Base-by-base conservation (phyloP, 1,140 invertebrate genomes). In the Lordiphosa mommai region DNA sequence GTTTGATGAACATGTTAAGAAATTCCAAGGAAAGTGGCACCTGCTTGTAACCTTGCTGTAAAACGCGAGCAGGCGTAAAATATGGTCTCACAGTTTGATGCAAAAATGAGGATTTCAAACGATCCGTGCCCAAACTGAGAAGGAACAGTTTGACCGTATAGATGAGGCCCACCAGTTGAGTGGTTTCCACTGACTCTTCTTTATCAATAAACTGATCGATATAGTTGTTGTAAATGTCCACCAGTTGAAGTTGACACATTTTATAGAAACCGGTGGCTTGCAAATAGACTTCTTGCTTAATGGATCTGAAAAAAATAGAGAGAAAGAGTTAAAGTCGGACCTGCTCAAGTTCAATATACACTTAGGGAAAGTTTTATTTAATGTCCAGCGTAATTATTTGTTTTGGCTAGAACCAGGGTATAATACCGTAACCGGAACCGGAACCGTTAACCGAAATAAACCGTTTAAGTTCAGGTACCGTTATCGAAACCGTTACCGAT, bases 261-360 rank as follows among this genome's bases (percentile, higher is more conserved):
- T 88, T 88, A 38, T 88, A 88, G 61, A 88, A 88, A 1, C 86
- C 86, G 7, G 82, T 85, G 8, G 86, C 86, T 38, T 88, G 86
- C 0, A 88, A 53, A 41, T 88, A 88, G 3, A 88, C 74, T 33
- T 88, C 86, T 10, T 88, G 76, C 14, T 82, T 88, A 12, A 33
- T 55, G 2, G 82, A 88, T 9, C 86, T 88, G 47, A 8, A 51
- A 34, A 48, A 12, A n/a, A n/a, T 27, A 5, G 34, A 29, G 0
- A 9, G 9, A 17, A 23, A 29, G 7, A 1, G 12, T 12, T 1
- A 46, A 30, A n/a, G n/a, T n/a, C n/a, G n/a, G n/a, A n/a, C n/a
- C n/a, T n/a, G n/a, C n/a, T n/a, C n/a, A n/a, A n/a, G n/a, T n/a
- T n/a, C n/a, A n/a, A n/a, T n/a, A n/a, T n/a, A n/a, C n/a, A n/a